phyloP scores from a whole-genome alignment of 92 coral and sea anemone genomes.

The Umimayanthus kanabou region DNA sequence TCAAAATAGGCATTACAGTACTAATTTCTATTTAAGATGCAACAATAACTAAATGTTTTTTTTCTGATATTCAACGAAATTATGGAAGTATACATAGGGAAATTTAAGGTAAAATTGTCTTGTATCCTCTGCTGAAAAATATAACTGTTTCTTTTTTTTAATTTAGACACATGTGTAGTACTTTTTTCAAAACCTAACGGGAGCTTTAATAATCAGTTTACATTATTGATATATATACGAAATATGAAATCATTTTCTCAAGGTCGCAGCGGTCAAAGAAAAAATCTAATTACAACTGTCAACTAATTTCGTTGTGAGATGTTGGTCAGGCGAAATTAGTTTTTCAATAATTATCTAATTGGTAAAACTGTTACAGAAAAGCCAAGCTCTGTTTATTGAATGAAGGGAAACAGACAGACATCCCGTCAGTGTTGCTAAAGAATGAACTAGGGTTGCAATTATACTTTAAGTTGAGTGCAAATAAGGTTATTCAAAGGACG shows the following conservation, averaged over 20 bases:
- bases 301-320: background rate
- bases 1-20: no score
- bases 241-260: background rate
- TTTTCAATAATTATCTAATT: background rate
- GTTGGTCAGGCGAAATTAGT: background rate
- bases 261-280: background rate
- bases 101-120: no score
- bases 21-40: no score
- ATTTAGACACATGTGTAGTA: no score
- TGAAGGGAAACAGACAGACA: background rate
- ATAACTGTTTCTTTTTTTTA: no score
- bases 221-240: background rate
- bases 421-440: background rate
- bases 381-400: background rate
- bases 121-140: no score
- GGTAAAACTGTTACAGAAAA: background rate
- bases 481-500: background rate
- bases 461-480: background rate
- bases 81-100: no score
- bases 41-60: no score
- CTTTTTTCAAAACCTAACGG: background rate
- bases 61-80: no score
- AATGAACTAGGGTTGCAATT: background rate
- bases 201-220: background rate
- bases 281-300: background rate